phyloP scores from a whole-genome alignment of 2,888 invertebrate species.

The Conops quadrifasciatus region DNA sequence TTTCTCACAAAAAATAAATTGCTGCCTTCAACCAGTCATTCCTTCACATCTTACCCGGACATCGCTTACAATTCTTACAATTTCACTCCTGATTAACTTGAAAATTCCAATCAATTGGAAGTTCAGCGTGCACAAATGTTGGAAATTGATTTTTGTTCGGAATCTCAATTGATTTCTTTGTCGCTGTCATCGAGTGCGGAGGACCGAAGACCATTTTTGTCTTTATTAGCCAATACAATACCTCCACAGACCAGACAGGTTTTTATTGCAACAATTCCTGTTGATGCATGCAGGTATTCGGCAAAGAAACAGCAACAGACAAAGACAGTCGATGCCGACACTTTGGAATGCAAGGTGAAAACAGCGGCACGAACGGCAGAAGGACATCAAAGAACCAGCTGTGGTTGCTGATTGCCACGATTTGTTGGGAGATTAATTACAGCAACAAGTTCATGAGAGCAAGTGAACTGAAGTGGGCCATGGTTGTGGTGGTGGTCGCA shows the following conservation, averaged over 20 bases:
- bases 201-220: conserved; percentile 5
- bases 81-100: conserved; percentile 50
- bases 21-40: background rate
- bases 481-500: too few species aligned
- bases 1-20: too few species aligned
- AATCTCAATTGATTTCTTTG: conserved; percentile 43
- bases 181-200: conserved; percentile 8
- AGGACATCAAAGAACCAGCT: conserved; percentile 19
- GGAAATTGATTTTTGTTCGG: conserved; percentile 43
- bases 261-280: background rate
- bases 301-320: conserved; percentile 6
- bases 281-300: background rate
- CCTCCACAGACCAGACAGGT: background rate
- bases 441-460: background rate
- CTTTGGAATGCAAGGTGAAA: background rate
- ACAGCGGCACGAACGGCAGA: background rate
- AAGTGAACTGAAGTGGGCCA: background rate
- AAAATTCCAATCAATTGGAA: conserved; percentile 51
- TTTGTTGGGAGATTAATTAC: conserved; percentile 28
- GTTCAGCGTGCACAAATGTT: conserved; percentile 49
- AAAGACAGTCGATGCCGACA: conserved; percentile 7
- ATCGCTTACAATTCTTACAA: conserved; percentile 38
- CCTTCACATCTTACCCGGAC: conserved; percentile 2
- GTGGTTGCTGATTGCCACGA: background rate
- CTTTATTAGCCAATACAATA: conserved; percentile 28